phyloP scores from a whole-genome alignment of 1,140 invertebrate genomes.

The Camponotus pennsylvanicus region DNA sequence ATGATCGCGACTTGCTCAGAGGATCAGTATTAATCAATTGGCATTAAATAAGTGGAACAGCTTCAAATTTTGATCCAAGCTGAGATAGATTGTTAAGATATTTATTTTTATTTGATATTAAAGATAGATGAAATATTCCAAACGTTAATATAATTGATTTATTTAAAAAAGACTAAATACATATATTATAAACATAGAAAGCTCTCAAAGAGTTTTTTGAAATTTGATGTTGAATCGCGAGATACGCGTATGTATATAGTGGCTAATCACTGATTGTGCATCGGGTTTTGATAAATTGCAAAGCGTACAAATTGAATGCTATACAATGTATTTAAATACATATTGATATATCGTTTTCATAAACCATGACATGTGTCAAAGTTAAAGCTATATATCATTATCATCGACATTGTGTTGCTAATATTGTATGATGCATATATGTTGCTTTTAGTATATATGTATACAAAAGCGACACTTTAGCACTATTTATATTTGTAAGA shows the following conservation, averaged over 20 bases:
- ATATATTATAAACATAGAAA: background rate
- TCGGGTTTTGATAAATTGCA: background rate
- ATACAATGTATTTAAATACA: background rate
- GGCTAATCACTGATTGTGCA: background rate
- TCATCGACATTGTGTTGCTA: background rate
- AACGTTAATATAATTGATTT: background rate
- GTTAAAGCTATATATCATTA: conserved; percentile 8
- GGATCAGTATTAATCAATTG: background rate
- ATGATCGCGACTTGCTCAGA: background rate
- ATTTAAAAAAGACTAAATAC: background rate
- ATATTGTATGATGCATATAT: background rate
- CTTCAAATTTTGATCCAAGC: background rate
- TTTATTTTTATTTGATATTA: background rate
- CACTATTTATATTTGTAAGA: conserved; percentile 66
- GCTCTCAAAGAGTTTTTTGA: background rate
- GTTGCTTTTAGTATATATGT: background rate
- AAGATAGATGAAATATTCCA: background rate
- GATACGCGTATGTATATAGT: background rate
- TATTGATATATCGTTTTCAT: background rate
- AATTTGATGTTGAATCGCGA: conserved; percentile 5
- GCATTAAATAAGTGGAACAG: background rate
- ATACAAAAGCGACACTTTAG: conserved; percentile 18
- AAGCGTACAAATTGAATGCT: background rate
- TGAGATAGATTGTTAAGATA: background rate
- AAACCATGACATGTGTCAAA: background rate